These are phyloP conservation scores for Drosophila willistoni DNA, from an alignment of 1,140 invertebrate genomes.

Conservation along the genomic window DNA sequence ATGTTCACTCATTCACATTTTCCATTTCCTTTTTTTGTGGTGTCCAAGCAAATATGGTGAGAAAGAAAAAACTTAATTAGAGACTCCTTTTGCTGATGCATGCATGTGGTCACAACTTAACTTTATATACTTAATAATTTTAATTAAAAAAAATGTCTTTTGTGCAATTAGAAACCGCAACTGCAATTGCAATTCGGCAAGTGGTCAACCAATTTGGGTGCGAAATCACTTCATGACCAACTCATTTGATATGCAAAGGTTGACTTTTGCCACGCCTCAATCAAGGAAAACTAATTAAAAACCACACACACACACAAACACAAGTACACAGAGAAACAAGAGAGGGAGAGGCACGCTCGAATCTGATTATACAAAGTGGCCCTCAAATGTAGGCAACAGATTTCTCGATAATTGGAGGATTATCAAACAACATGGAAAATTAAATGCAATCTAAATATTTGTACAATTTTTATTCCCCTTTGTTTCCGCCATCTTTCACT, in stretches of 20 bases:
- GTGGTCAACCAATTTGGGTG: conserved; percentile 60
- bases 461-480: conserved; percentile 40
- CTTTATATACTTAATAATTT: conserved; percentile 61
- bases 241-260: conserved; percentile 62
- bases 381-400: background rate
- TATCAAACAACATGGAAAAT: background rate
- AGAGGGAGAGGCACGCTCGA: background rate
- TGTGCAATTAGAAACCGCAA: conserved; percentile 37
- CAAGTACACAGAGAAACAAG: background rate
- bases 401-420: conserved; percentile 6
- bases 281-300: conserved; percentile 73
- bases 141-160: conserved; percentile 37
- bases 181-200: conserved; percentile 29
- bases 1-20: background rate
- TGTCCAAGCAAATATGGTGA: background rate
- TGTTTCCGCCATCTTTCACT: conserved; percentile 55
- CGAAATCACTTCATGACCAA: conserved; percentile 27
- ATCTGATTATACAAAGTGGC: conserved; percentile 4
- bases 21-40: background rate
- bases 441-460: background rate
- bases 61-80: conserved; percentile 55
- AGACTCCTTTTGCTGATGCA: background rate
- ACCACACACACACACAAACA: conserved; percentile 33
- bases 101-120: conserved; percentile 23
- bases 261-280: conserved; percentile 35